Evolutionary conservation across 92 coral and sea anemone species (phyloP).

Genomic region (Hydrozoanthus gracilis): DNA sequence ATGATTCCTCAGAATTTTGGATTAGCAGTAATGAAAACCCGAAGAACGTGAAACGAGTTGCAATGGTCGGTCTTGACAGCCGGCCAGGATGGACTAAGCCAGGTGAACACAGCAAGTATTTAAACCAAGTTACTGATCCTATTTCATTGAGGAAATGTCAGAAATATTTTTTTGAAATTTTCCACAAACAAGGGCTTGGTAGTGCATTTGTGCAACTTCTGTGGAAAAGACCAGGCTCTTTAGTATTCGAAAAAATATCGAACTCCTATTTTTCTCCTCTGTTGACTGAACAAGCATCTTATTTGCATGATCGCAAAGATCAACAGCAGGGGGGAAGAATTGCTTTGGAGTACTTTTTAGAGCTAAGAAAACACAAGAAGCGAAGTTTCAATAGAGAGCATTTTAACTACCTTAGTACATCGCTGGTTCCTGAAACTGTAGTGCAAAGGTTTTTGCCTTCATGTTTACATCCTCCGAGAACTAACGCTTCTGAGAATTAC

Average conservation of each 20-base stretch:
- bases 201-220: slow-evolving; percentile 58
- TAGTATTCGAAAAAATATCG: neutral
- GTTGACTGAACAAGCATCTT: neutral
- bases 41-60: slow-evolving; percentile 33
- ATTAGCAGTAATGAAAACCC: slow-evolving; percentile 55
- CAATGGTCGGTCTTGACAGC: slow-evolving; percentile 48
- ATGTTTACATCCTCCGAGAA: neutral
- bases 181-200: slow-evolving; percentile 61
- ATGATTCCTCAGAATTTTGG: slow-evolving; percentile 69
- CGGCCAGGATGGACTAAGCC: slow-evolving; percentile 56
- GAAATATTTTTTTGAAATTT: slow-evolving; percentile 51
- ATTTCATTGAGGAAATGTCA: slow-evolving; percentile 45
- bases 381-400: slow-evolving; percentile 1
- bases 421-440: neutral
- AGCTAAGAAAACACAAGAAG: neutral
- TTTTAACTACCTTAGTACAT: neutral
- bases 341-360: neutral
- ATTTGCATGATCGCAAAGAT: neutral
- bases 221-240: slow-evolving; percentile 54
- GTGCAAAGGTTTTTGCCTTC: neutral
- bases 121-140: slow-evolving; percentile 40
- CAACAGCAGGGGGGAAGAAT: neutral
- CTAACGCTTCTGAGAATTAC: no score
- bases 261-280: slow-evolving; percentile 28
- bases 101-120: slow-evolving; percentile 48